These are phyloP conservation scores for Strix aluco DNA, from an alignment of 2,113 vertebrate genomes.

Conservation along the genomic window DNA sequence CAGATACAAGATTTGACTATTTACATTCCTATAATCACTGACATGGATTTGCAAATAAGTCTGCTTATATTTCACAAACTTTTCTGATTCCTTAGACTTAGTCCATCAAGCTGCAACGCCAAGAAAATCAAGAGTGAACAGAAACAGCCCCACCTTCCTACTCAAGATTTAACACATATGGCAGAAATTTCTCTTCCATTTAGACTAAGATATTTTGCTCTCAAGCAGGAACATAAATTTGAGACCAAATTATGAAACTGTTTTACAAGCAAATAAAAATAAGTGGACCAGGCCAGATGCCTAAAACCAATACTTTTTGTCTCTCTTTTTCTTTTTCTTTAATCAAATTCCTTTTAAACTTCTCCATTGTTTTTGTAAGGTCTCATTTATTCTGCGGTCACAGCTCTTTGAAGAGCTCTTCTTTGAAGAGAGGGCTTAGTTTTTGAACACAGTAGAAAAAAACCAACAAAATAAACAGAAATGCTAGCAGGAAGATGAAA, in stretches of 20 bases:
- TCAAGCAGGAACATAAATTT: neutral
- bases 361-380: neutral
- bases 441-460: neutral
- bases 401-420: neutral
- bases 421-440: neutral
- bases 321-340: neutral
- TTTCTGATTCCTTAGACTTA: neutral
- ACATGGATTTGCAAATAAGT: neutral
- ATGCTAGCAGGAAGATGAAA: neutral
- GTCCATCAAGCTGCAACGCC: neutral
- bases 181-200: neutral
- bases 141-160: neutral
- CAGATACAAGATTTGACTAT: neutral
- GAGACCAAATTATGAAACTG: neutral
- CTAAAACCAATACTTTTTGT: neutral
- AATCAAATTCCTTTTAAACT: neutral
- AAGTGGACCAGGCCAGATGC: neutral
- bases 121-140: neutral
- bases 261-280: slow-evolving; percentile 11
- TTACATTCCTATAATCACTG: neutral
- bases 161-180: neutral
- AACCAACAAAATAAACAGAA: neutral
- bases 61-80: neutral
- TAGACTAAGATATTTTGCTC: neutral
- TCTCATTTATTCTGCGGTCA: neutral